Percentiles rank a stretch among this genome's conserved stretches.
phyloP scores from a whole-genome alignment of 2,113 vertebrate genomes.

The Blennius ocellaris region DNA sequence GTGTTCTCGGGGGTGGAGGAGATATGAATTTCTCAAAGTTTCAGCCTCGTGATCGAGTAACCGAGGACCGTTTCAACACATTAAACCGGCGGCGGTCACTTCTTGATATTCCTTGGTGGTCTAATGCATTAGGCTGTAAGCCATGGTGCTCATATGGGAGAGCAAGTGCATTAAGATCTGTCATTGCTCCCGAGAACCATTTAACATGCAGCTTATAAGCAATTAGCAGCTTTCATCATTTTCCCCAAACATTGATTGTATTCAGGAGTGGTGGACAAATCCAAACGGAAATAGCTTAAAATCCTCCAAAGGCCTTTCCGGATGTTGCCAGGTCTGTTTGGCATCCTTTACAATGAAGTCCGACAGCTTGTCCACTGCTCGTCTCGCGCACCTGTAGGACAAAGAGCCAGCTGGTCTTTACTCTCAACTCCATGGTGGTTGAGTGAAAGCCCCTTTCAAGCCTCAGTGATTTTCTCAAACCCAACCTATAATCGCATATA shows the following conservation, averaged over 20 bases:
- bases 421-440: constrained; percentile 61
- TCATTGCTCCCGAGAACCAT: constrained; percentile 20
- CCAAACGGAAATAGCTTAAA: constrained; percentile 63
- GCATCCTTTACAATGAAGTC: constrained; percentile 45
- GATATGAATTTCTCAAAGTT: constrained; percentile 53
- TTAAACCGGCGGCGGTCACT: constrained; percentile 34
- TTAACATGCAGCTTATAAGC: constrained; percentile 13
- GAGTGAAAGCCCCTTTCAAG: constrained; percentile 63
- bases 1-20: constrained; percentile 53
- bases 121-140: constrained; percentile 37
- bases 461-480: constrained; percentile 51
- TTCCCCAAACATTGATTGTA: not conserved
- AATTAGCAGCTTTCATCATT: not conserved
- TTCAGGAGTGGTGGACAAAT: constrained; percentile 23
- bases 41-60: constrained; percentile 29
- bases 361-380: constrained; percentile 52
- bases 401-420: constrained; percentile 13
- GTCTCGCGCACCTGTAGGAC: constrained; percentile 53
- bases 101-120: constrained; percentile 41
- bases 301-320: constrained; percentile 39
- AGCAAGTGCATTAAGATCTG: constrained; percentile 30
- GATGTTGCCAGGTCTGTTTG: constrained; percentile 47
- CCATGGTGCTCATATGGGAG: constrained; percentile 18
- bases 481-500: constrained; percentile 30
- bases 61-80: constrained; percentile 11